Evolutionary conservation across 2,113 vertebrate species (phyloP), one percentile per base, ranked within the genome.

Genomic region (Hemichromis elongatus): DNA sequence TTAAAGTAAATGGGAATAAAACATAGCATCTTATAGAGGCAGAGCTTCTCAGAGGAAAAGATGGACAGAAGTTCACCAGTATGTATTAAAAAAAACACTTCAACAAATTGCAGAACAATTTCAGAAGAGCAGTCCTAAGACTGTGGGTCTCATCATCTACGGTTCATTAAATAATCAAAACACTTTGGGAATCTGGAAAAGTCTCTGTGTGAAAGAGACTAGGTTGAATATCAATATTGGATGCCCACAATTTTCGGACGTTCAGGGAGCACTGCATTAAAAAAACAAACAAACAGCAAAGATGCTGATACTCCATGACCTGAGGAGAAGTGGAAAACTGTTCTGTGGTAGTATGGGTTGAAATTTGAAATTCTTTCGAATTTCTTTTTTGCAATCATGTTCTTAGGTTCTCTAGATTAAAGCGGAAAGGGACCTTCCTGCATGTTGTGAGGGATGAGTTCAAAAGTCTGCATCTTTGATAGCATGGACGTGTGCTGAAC

Each of bases 301-400:
- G n/a, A n/a, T n/a, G n/a, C n/a, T n/a, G n/a, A n/a, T n/a, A n/a
- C n/a, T n/a, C n/a, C n/a, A n/a, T 68, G 35, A 3, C 24, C 63
- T 4, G 63, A 42, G 37, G 12, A 24, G 42, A 68, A 42, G 5
- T 24, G n/a, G 63, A 68, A 68, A 68, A 68, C 63, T 2, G n/a
- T n/a, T 42, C n/a, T 37, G 33, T 37, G 2, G 33, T 21, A n/a
- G 18, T n/a, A 63, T 0, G 1, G 33, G 37, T 13, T 37, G 61
- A 66, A 7, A 10, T 35, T 8, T 63, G 59, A n/a, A 63, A 63
- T 2, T 63, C 2, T 63, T 63, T 37, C 21, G 59, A 42, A 42
- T 42, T 40, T 68, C 33, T 12, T 42, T 68, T 42, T 68, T 2
- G 13, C 37, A 16, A 7, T 42, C 0, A 2, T 42, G 40, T 35